phyloP scores from a whole-genome alignment of 2,113 vertebrate species.

The Motacilla alba region DNA sequence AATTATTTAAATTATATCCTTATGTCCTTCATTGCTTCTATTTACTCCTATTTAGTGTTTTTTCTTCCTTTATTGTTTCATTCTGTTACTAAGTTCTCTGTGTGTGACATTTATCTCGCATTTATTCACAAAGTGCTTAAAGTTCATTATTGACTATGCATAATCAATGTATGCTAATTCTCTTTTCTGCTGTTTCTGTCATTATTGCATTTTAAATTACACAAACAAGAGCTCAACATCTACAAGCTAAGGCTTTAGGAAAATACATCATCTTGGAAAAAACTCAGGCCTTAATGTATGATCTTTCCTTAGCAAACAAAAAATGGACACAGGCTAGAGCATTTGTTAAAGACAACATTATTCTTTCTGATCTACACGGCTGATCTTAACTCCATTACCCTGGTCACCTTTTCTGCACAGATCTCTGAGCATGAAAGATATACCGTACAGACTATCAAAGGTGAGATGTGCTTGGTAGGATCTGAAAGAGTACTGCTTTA shows the following conservation, averaged over 20 bases:
- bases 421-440: constrained; percentile 16
- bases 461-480: not conserved
- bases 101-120: not conserved
- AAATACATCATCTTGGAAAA: not conserved
- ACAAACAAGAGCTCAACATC: not conserved
- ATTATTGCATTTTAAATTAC: not conserved
- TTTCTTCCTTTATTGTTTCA: not conserved
- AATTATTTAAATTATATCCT: constrained; percentile 14
- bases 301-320: not conserved
- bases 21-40: not conserved
- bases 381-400: constrained; percentile 32
- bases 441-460: not conserved
- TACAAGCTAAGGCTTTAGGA: not conserved
- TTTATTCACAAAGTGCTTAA: not conserved
- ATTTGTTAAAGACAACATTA: constrained; percentile 23
- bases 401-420: not conserved
- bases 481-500: constrained; percentile 11
- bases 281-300: not conserved
- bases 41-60: not conserved
- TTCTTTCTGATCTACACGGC: constrained; percentile 4
- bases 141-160: constrained; percentile 6
- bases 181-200: not conserved
- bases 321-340: not conserved
- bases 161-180: not conserved
- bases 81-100: not conserved